These are phyloP conservation scores for Andrena haemorrhoa DNA, from an alignment of 2,888 invertebrate genomes.

Conservation along the genomic window DNA sequence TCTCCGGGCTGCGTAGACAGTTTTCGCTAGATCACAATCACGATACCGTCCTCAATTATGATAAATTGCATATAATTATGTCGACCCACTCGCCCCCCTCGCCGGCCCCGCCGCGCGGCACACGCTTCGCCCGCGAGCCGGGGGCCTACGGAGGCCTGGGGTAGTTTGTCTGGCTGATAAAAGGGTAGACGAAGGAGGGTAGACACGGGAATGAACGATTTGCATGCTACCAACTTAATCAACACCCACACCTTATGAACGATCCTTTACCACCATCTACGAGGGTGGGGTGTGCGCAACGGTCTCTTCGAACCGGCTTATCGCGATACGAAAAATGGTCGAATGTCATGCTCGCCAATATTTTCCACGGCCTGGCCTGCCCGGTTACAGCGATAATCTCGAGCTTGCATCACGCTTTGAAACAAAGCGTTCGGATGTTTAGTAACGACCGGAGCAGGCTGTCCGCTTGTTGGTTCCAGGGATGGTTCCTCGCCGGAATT, in stretches of 20 bases:
- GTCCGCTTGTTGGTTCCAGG: neutral
- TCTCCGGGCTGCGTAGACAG: constrained; percentile 47
- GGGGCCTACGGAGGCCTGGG: neutral
- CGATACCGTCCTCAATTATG: constrained; percentile 78
- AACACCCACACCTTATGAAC: constrained; percentile 80
- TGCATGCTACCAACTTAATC: constrained; percentile 83
- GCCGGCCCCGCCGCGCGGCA: constrained; percentile 9
- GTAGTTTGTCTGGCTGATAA: constrained; percentile 72
- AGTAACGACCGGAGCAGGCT: neutral
- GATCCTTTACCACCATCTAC: constrained; percentile 58
- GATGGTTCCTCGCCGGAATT: neutral
- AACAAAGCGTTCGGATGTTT: constrained; percentile 41
- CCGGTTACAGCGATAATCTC: constrained; percentile 39
- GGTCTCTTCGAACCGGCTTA: constrained; percentile 53
- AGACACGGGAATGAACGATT: constrained; percentile 76
- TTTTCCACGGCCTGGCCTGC: constrained; percentile 28
- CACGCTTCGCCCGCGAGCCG: neutral
- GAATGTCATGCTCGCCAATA: constrained; percentile 63
- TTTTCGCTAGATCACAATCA: constrained; percentile 67
- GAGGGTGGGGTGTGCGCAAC: constrained; percentile 4
- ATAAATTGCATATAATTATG: constrained; percentile 80
- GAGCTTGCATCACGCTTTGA: constrained; percentile 32
- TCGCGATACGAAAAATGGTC: constrained; percentile 62
- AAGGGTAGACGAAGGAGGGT: constrained; percentile 67
- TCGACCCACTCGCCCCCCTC: constrained; percentile 29